These are phyloP conservation scores for Phaedon cochleariae DNA, from an alignment of 2,888 invertebrate species.

Conservation along the genomic window DNA sequence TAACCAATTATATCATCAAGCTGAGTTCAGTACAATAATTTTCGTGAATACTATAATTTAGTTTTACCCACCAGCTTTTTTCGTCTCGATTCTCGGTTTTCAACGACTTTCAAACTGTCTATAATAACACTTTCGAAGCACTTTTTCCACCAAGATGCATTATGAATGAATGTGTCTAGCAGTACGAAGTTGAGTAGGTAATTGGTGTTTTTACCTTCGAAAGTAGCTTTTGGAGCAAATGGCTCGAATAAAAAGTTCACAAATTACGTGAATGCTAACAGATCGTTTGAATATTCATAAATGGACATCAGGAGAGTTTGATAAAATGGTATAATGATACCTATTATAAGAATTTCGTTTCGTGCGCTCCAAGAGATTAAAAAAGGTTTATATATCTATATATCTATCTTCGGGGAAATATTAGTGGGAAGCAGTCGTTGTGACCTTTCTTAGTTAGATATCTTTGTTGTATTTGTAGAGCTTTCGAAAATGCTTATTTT, in stretches of 20 bases:
- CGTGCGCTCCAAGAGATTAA: too few relatives aligned
- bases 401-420: too few relatives aligned
- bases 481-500: too few relatives aligned
- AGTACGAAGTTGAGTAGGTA: constrained; percentile 5
- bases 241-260: constrained; percentile 15
- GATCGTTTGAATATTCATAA: not conserved
- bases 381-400: too few relatives aligned
- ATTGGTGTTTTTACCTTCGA: constrained; percentile 23
- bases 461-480: too few relatives aligned
- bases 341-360: too few relatives aligned
- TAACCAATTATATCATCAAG: constrained; percentile 24
- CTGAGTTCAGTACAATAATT: constrained; percentile 25
- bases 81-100: constrained; percentile 16
- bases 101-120: constrained; percentile 22
- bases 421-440: too few relatives aligned
- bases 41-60: constrained; percentile 29
- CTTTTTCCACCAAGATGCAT: constrained; percentile 6
- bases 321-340: too few relatives aligned
- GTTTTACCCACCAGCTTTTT: constrained; percentile 13
- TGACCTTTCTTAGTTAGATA: too few relatives aligned
- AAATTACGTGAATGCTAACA: not conserved
- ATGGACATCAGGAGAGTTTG: not conserved
- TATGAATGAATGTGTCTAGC: constrained; percentile 12
- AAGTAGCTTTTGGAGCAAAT: constrained; percentile 8
- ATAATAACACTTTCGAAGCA: constrained; percentile 20